phyloP scores from a whole-genome alignment of 2,113 vertebrate genomes.

The Mirounga angustirostris region DNA sequence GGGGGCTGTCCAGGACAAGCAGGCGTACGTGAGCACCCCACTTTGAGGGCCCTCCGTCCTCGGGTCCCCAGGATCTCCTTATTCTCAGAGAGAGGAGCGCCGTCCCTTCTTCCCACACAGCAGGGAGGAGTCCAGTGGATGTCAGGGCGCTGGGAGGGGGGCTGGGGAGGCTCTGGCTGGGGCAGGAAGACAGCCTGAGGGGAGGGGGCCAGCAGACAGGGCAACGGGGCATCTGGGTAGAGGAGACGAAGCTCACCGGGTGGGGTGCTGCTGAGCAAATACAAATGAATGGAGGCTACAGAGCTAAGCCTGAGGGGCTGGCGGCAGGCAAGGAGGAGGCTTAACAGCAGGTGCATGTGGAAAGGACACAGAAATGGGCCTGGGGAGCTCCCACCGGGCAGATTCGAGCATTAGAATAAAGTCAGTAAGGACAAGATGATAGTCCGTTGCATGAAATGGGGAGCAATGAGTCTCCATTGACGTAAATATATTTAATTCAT shows the following conservation, averaged over 20 bases:
- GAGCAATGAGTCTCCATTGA: neutral
- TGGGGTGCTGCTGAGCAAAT: no score
- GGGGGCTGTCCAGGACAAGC: no score
- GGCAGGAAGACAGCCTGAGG: neutral
- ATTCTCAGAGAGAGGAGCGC: neutral
- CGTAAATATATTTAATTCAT: neutral
- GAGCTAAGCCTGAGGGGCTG: neutral
- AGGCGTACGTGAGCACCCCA: neutral
- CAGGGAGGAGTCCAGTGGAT: neutral
- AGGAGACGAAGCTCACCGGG: neutral
- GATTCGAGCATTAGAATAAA: neutral
- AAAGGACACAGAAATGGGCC: neutral
- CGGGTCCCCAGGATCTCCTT: neutral
- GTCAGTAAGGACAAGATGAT: accelerated
- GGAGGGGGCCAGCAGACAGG: neutral
- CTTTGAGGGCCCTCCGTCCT: no score
- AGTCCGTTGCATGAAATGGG: accelerated
- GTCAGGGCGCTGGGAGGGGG: no score
- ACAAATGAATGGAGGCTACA: accelerated
- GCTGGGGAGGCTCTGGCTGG: neutral
- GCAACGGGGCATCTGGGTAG: neutral
- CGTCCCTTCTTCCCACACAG: no score
- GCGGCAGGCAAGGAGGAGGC: no score
- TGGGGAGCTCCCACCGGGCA: neutral
- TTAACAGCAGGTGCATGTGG: accelerated